These are phyloP conservation scores for Poecile montanus DNA, from an alignment of 2,797 vertebrate species.

Conservation along the genomic window DNA sequence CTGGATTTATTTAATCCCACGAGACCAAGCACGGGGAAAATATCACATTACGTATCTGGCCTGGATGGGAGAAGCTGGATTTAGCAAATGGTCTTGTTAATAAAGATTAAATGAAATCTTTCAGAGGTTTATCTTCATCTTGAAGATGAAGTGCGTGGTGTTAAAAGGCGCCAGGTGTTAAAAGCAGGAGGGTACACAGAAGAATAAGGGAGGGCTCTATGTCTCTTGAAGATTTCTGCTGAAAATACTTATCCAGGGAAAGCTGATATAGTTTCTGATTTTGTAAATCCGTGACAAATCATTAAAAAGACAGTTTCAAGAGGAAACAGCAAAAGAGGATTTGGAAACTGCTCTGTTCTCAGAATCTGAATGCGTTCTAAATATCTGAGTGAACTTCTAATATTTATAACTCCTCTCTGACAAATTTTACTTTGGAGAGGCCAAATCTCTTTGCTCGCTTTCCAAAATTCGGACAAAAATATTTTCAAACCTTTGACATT, in stretches of 20 bases:
- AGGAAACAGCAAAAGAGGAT: background rate
- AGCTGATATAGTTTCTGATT: background rate
- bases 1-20: slow-evolving; percentile 27
- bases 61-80: background rate
- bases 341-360: background rate
- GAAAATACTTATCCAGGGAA: background rate
- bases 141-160: background rate
- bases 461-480: background rate
- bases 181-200: background rate
- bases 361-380: background rate
- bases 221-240: background rate
- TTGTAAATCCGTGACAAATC: background rate
- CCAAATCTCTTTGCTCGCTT: background rate
- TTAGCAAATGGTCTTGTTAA: slow-evolving; percentile 46
- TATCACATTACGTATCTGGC: background rate
- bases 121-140: background rate
- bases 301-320: background rate
- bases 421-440: background rate
- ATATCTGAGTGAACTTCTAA: background rate
- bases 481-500: background rate
- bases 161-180: background rate
- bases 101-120: slow-evolving; percentile 18
- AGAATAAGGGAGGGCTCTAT: background rate
- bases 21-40: slow-evolving; percentile 2
- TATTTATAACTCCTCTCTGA: background rate